Evolutionary conservation across 2,888 invertebrate species (phyloP), one percentile per base, ranked within the genome.

Genomic region (Trachelus troglodyta): DNA sequence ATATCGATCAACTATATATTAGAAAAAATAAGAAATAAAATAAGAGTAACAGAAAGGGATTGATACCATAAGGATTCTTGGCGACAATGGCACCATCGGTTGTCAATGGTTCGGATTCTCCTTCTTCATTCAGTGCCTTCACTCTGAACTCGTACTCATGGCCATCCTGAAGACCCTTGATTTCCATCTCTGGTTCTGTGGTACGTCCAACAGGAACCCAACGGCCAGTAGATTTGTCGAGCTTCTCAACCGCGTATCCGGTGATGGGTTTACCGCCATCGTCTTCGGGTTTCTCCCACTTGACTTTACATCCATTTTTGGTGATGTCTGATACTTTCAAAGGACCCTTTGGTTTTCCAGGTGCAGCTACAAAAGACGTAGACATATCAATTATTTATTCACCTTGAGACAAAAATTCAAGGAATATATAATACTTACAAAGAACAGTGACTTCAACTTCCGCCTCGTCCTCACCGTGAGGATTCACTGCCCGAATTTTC

Each of bases 61-160:
- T 15, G 2, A 12, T 87, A 96, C 96, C 97, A 90, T 95, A 99
- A 84, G 99, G 99, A 94, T 99, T 99, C 93, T 99, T 99, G 34
- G 99, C 99, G 31, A 96, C 90, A 80, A 96, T 97, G 3, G 96
- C 94, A 86, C 95, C 94, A 77, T 98, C 97, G n/a, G 98, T 97
- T 91, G 97, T 97, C 82, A 99, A 92, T 11, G 99, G 99, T 87
- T 99, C 98, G 1, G 97, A 97, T 91, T 98, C 98, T 31, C 98
- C 98, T 91, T 98, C 98, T 83, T 98, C 98, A 88, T 98, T 98
- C 81, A 98, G 94, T 12, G 98, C 98, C 90, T 95, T 96, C 23
- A 98, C 97, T 83, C 98, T 94, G 93, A 98, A 98, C 92, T 98
- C 97, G 91, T 98, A 98, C 89, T 98, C 98, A 85, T 96, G 95